These are phyloP conservation scores for Ceratitis capitata DNA, from an alignment of 1,140 invertebrate genomes.

Conservation along the genomic window DNA sequence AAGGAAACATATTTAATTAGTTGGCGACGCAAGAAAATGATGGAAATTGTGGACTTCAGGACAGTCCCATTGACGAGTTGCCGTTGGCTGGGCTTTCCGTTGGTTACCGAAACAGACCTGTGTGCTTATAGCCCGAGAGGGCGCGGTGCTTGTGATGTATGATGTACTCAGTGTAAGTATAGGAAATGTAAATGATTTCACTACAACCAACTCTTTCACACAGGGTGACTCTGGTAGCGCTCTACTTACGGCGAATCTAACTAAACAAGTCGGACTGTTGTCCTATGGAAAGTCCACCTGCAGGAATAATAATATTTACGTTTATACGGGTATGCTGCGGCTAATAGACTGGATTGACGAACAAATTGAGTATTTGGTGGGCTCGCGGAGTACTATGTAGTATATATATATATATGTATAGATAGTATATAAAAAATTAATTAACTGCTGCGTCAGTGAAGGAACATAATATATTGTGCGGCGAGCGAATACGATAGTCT, in stretches of 20 bases:
- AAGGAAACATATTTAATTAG: background rate
- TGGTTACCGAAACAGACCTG: conserved; percentile 51
- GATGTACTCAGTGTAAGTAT: background rate
- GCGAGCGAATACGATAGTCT: background rate
- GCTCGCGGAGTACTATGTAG: background rate
- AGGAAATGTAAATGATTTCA: background rate
- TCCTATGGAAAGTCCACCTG: conserved; percentile 64
- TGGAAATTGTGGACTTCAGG: background rate
- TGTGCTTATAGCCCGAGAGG: conserved; percentile 60
- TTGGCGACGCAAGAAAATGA: background rate
- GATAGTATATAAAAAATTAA: no score
- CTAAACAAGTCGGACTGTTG: conserved; percentile 70
- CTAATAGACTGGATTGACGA: background rate
- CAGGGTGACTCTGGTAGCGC: conserved; percentile 79
- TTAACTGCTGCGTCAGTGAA: background rate
- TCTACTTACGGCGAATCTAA: conserved; percentile 53
- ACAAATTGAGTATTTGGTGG: conserved; percentile 58
- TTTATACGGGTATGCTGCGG: background rate
- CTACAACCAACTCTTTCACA: background rate
- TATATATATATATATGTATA: no score
- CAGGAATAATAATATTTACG: background rate
- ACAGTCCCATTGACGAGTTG: background rate
- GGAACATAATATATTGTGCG: no score
- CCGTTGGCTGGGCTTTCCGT: background rate
- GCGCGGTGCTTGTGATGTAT: conserved; percentile 54